These are phyloP conservation scores for Sebastes taczanowskii DNA, from an alignment of 2,797 vertebrate genomes.

Conservation along the genomic window DNA sequence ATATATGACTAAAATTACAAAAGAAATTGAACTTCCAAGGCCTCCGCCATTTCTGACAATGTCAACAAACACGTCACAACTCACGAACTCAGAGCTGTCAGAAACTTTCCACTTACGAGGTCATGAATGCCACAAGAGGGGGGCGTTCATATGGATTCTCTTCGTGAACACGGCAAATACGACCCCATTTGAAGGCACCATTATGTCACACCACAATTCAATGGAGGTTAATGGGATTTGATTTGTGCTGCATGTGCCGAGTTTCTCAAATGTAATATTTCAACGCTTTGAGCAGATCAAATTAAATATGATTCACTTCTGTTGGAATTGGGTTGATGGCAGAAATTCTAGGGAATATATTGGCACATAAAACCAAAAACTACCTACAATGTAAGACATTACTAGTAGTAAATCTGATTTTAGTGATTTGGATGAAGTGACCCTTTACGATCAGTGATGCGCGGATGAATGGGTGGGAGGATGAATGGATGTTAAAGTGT, in stretches of 20 bases:
- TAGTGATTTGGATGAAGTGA: neutral
- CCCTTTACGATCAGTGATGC: neutral
- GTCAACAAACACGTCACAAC: too few species aligned
- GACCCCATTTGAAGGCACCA: too few species aligned
- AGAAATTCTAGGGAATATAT: neutral
- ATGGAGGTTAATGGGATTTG: neutral
- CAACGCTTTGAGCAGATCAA: neutral
- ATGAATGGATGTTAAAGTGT: slow-evolving; percentile 29
- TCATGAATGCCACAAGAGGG: too few species aligned
- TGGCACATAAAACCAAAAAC: neutral
- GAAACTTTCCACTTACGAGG: too few species aligned
- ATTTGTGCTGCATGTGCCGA: neutral
- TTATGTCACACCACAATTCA: neutral
- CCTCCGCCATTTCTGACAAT: too few species aligned
- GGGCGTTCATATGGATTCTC: too few species aligned
- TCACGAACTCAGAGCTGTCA: too few species aligned
- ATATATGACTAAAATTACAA: neutral
- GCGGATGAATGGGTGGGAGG: neutral
- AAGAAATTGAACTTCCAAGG: too few species aligned
- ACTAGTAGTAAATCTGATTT: too few species aligned
- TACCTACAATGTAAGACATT: neutral
- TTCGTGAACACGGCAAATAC: too few species aligned
- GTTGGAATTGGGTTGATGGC: neutral
- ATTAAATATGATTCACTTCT: neutral
- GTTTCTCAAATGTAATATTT: too few species aligned